These are phyloP conservation scores for Napeogenes inachia DNA, from an alignment of 2,888 invertebrate species.

Conservation along the genomic window DNA sequence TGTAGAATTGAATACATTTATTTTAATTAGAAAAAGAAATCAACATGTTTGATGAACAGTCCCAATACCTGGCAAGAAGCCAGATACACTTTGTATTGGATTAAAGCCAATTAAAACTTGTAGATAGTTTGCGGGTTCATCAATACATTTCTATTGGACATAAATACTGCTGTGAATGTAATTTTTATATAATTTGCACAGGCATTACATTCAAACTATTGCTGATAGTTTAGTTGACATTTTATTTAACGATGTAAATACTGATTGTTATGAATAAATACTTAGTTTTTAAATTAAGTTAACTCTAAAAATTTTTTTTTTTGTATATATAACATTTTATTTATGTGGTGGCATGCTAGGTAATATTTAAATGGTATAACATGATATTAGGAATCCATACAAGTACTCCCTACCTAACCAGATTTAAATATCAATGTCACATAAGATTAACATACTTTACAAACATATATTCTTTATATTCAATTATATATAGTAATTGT, in stretches of 20 bases:
- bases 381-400: slow-evolving; percentile 58
- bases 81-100: slow-evolving; percentile 76
- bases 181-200: too few species aligned
- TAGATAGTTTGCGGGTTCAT: slow-evolving; percentile 52
- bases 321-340: background rate
- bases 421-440: slow-evolving; percentile 71
- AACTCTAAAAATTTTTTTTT: too few species aligned
- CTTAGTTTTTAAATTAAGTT: too few species aligned
- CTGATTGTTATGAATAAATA: too few species aligned
- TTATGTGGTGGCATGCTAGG: slow-evolving; percentile 44
- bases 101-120: slow-evolving; percentile 75
- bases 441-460: slow-evolving; percentile 63
- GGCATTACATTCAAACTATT: too few species aligned
- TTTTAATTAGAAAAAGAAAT: slow-evolving; percentile 69
- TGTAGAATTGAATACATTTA: slow-evolving; percentile 38
- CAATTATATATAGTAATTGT: background rate
- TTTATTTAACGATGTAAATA: too few species aligned
- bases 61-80: slow-evolving; percentile 65
- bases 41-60: slow-evolving; percentile 71
- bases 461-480: slow-evolving; percentile 47
- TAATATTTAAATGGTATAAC: slow-evolving; percentile 59
- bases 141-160: slow-evolving; percentile 51
- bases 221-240: too few species aligned
- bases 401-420: slow-evolving; percentile 62
- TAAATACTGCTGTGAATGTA: slow-evolving; percentile 13